Evolutionary conservation across 2,797 vertebrate species (phyloP).

Genomic region (Myotis myotis): DNA sequence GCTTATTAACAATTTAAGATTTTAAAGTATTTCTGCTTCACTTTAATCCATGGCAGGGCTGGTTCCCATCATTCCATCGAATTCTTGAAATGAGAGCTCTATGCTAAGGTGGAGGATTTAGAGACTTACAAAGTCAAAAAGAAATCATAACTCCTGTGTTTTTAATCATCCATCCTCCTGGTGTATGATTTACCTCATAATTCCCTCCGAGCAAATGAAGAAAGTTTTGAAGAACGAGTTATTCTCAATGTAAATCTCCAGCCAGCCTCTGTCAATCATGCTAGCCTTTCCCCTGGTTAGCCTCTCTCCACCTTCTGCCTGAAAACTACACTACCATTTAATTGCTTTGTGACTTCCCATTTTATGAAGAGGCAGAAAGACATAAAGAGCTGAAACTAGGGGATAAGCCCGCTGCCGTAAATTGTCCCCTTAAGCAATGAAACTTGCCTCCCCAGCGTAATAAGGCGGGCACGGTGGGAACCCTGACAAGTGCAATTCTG

Average conservation of each 20-base stretch:
- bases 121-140: constrained; percentile 82
- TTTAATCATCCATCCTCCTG: constrained; percentile 81
- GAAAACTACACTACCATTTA: constrained; percentile 78
- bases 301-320: constrained; percentile 68
- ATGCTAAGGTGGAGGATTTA: constrained; percentile 75
- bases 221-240: constrained; percentile 83
- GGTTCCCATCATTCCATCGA: constrained; percentile 27
- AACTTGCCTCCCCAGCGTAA: constrained; percentile 60
- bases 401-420: constrained; percentile 69
- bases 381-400: constrained; percentile 72
- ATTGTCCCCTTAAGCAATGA: constrained; percentile 67
- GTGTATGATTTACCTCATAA: constrained; percentile 82
- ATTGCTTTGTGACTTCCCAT: constrained; percentile 80
- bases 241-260: constrained; percentile 83
- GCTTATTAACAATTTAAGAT: constrained; percentile 55
- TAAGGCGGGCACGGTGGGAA: constrained; percentile 51
- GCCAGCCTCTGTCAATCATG: constrained; percentile 82
- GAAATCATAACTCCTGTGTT: constrained; percentile 82
- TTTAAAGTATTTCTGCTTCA: constrained; percentile 66
- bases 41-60: constrained; percentile 64
- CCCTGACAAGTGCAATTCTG: constrained; percentile 57
- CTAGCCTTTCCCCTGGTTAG: constrained; percentile 56
- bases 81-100: constrained; percentile 71
- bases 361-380: constrained; percentile 80
- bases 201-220: constrained; percentile 80